Percentiles rank a stretch among this genome's conserved stretches.
Evolutionary conservation across 2,888 invertebrate genomes (phyloP).

Genomic region (Disparrhopalites patrizii): DNA sequence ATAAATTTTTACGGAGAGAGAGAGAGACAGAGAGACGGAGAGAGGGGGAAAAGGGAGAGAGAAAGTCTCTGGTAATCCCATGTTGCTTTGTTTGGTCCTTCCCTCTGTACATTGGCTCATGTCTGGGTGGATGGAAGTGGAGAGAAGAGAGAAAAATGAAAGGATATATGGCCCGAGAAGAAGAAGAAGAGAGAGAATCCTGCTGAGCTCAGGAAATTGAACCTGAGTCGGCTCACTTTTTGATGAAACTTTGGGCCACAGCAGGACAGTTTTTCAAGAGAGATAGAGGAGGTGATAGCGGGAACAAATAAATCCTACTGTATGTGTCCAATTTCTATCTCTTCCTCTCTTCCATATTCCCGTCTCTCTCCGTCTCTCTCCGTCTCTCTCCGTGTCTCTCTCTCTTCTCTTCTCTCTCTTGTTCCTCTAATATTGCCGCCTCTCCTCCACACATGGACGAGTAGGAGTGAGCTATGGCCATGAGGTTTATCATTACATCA

Average conservation of each 20-base stretch:
- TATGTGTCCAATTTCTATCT: conserved; percentile 22
- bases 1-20: no score
- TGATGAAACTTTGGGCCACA: conserved; percentile 35
- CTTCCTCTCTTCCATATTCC: conserved; percentile 7
- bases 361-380: background rate
- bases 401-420: no score
- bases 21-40: conserved; percentile 10
- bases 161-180: conserved; percentile 22
- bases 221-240: conserved; percentile 38
- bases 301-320: conserved; percentile 21
- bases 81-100: no score
- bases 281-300: conserved; percentile 15
- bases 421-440: no score
- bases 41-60: conserved; percentile 22
- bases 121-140: background rate
- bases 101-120: background rate
- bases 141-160: background rate
- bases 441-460: no score
- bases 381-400: no score
- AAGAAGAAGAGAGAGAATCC: conserved; percentile 24
- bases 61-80: no score
- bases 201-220: conserved; percentile 47
- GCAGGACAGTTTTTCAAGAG: conserved; percentile 28
- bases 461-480: no score
- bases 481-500: no score